Evolutionary conservation across 2,113 vertebrate species (phyloP), one percentile per base, ranked within the genome.

Genomic region (Phalacrocorax brasilianus): DNA sequence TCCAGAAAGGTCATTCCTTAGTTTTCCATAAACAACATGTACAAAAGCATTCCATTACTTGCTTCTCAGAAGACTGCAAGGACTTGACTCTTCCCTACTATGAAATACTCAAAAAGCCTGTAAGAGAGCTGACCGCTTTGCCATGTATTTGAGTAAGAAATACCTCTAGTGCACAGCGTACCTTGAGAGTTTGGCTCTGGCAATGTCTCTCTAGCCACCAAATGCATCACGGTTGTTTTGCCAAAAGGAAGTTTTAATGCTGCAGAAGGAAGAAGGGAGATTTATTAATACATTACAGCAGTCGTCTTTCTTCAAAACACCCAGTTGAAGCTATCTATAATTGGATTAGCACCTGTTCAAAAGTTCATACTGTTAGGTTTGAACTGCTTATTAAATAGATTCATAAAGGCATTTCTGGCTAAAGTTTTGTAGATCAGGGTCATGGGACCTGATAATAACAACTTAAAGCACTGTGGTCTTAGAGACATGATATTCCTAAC

Each of bases 131-230:
- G 40, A 86, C 42, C 1, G 20, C 14, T 71, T 47, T 68, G 58
- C 55, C 74, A 23, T 3, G 10, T 44, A 66, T 22, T 13, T 3
- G 1, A 81, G 16, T 30, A 59, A 52, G 53, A 89, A 72, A 33
- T 6, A 17, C 15, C 18, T 26, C 47, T 7, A 26, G 38, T 3
- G 16, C 26, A 40, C 8, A 80, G 73, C 97, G 12, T 99, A 99
- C 99, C 99, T 99, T 99, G 99, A 98, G 99, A 99, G 97, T 99
- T 99, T 97, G 99, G 99, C 97, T 99, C 99, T 92, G 99, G 99
- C 98, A 99, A 98, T 42, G 99, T 99, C 98, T 99, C 99, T 98
- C 99, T 99, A 98, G 99, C 99, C 98, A 99, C 99, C 98, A 99
- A 98, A 98, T 99, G 99, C 99, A 99, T 99, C 98, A 99, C 99